Conservation (phyloP, 2,888 invertebrate genomes). For the Theristus sp. region DNA sequence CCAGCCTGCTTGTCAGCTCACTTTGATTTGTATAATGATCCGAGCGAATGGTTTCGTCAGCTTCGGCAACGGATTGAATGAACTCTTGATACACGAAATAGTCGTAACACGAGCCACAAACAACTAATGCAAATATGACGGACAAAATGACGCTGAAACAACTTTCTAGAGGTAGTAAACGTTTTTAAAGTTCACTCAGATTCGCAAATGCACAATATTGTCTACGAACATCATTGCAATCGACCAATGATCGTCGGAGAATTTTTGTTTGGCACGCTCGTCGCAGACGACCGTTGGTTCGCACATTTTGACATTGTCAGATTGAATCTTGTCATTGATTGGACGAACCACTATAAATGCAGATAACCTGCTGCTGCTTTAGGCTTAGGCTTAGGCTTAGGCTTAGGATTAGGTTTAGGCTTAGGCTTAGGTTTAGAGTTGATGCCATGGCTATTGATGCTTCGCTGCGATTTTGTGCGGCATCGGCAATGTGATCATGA, state of each 20-base stretch:
- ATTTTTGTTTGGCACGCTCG: neutral
- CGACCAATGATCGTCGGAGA: neutral
- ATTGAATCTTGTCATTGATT: neutral
- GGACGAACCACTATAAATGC: neutral
- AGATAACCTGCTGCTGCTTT: too few species aligned
- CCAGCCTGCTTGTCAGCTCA: too few species aligned
- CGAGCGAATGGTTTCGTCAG: neutral
- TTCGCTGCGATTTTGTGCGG: too few species aligned
- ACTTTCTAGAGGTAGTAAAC: neutral
- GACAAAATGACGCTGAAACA: neutral
- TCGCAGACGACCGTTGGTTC: neutral
- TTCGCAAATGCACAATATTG: neutral
- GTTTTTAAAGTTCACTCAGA: neutral
- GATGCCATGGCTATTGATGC: too few species aligned
- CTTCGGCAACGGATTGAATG: neutral
- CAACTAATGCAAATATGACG: neutral
- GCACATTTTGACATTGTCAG: neutral
- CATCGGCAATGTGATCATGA: too few species aligned
- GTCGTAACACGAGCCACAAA: conserved; percentile 21
- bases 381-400: too few species aligned
- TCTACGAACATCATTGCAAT: neutral
- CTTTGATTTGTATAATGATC: neutral
- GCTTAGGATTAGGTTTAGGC: too few species aligned
- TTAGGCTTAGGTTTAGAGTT: too few species aligned
- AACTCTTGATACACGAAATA: conserved; percentile 14